Percentiles rank a stretch among this genome's conserved stretches.
Conservation (phyloP, 2,113 vertebrate genomes). For the Sylvicapra grimmia region DNA sequence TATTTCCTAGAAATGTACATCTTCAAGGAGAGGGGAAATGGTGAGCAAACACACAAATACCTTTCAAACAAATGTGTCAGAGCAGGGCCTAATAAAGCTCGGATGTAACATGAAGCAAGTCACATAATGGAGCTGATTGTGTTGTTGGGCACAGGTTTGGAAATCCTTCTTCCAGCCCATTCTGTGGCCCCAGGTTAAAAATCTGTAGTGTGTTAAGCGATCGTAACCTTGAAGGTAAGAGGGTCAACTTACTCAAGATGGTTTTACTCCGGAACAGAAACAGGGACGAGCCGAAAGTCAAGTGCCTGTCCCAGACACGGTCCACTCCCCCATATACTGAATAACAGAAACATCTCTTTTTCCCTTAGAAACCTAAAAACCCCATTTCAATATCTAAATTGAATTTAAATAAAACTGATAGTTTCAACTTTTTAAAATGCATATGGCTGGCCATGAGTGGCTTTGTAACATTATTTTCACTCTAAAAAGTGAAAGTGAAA, state of each 20-base stretch:
- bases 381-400: background rate
- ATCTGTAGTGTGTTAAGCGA: constrained; percentile 62
- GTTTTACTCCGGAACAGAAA: constrained; percentile 54
- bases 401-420: background rate
- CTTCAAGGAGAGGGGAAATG: background rate
- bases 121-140: constrained; percentile 58
- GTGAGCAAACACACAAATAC: background rate
- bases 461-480: background rate
- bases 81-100: constrained; percentile 43
- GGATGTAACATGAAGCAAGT: constrained; percentile 54
- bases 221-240: constrained; percentile 62
- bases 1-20: background rate
- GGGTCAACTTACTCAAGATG: constrained; percentile 59
- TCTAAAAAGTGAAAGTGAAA: background rate
- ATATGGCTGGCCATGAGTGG: background rate
- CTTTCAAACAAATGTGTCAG: constrained; percentile 53
- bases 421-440: background rate
- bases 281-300: constrained; percentile 34
- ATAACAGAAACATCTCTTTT: background rate
- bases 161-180: constrained; percentile 42
- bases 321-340: background rate
- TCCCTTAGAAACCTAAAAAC: background rate
- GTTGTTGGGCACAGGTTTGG: constrained; percentile 44
- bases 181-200: constrained; percentile 63
- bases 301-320: constrained; percentile 9